These are phyloP conservation scores for Danio aesculapii DNA, from an alignment of 2,797 vertebrate species.

Conservation along the genomic window DNA sequence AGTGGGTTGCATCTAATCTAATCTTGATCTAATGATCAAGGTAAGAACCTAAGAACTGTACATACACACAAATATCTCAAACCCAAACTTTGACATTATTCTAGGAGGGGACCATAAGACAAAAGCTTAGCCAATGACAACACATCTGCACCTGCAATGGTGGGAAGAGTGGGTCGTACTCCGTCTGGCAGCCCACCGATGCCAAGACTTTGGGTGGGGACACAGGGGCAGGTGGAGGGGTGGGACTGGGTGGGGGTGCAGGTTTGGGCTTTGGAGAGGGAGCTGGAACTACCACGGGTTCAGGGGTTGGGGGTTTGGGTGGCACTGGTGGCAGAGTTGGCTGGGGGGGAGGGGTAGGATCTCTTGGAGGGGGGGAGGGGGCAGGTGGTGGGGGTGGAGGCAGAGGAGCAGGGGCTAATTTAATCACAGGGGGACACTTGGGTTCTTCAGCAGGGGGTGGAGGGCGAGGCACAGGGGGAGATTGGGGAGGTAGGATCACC, in stretches of 20 bases:
- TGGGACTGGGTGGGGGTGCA: conserved; percentile 21
- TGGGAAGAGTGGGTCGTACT: conserved; percentile 76
- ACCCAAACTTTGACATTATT: background rate
- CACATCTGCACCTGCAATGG: conserved; percentile 83
- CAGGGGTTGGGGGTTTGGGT: conserved; percentile 34
- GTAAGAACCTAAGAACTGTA: background rate
- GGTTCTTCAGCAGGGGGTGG: conserved; percentile 58
- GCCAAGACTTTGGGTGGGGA: conserved; percentile 67
- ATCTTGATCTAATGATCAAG: conserved; percentile 6
- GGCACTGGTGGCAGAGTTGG: conserved; percentile 61
- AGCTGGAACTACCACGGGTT: conserved; percentile 38
- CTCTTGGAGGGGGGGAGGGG: conserved; percentile 57
- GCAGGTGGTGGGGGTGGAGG: conserved; percentile 63
- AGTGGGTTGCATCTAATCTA: no score
- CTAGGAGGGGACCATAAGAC: conserved; percentile 21
- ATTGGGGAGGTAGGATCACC: conserved; percentile 71
- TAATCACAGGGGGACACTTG: conserved; percentile 52
- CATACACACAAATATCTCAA: conserved; percentile 1
- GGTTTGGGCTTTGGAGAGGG: conserved; percentile 47
- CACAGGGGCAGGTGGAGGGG: conserved; percentile 32
- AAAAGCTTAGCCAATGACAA: conserved; percentile 17
- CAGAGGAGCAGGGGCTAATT: conserved; percentile 59
- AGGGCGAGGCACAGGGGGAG: conserved; percentile 53
- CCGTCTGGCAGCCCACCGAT: conserved; percentile 87
- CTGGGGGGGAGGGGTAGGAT: conserved; percentile 60